A percentile compares a stretch with the other conserved stretches of the same genome.
Evolutionary conservation across 2,113 vertebrate species (phyloP).

Genomic region (Chionis minor): DNA sequence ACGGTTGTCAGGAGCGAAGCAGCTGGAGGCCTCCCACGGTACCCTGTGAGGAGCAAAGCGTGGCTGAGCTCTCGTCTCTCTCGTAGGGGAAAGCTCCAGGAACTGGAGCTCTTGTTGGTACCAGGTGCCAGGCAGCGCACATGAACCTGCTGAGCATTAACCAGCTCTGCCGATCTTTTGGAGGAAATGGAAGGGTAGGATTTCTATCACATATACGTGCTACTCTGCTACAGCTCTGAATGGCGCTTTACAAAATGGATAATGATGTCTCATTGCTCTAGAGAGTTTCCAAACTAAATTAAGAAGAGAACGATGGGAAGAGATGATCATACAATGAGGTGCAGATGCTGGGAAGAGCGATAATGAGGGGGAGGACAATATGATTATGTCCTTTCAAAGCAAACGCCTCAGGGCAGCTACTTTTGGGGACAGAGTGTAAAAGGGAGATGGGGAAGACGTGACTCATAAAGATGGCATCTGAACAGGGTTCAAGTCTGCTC

Average conservation of each 20-base stretch:
- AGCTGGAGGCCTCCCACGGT: background rate
- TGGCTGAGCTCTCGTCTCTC: accelerated
- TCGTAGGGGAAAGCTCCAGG: background rate
- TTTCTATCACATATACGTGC: slow-evolving; percentile 3
- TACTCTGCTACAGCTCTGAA: slow-evolving; percentile 16
- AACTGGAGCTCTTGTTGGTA: background rate
- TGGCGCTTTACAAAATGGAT: slow-evolving; percentile 49
- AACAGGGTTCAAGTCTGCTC: background rate
- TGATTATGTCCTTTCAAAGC: slow-evolving; percentile 53
- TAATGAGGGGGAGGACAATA: slow-evolving; percentile 37
- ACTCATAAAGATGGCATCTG: background rate
- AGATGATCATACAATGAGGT: slow-evolving; percentile 49
- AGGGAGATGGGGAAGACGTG: background rate
- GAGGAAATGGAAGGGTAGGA: background rate
- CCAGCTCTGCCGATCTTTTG: background rate
- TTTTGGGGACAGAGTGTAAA: slow-evolving; percentile 16
- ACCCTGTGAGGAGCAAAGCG: background rate
- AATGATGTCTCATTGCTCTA: slow-evolving; percentile 55
- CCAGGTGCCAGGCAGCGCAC: accelerated
- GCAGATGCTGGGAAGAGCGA: slow-evolving; percentile 32
- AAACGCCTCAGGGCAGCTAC: background rate
- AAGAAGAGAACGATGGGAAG: slow-evolving; percentile 45
- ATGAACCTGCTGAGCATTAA: background rate
- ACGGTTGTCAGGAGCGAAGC: background rate
- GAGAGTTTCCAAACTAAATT: slow-evolving; percentile 64